Conservation (phyloP, 2,797 vertebrate genomes). For the Philypnodon macrostomus region DNA sequence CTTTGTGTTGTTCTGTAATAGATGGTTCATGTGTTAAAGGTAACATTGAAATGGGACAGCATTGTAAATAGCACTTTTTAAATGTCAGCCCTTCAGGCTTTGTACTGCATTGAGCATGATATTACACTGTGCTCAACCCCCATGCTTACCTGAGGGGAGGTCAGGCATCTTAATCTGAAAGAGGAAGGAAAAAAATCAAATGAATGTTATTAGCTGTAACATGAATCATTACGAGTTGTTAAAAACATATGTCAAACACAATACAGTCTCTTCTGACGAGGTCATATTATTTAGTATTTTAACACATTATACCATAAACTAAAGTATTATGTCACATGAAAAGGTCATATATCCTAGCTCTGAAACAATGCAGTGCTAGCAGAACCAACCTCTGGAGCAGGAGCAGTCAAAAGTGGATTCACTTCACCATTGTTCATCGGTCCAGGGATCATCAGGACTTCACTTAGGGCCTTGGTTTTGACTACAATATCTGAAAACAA, state of each 20-base stretch:
- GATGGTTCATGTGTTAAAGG: slow-evolving; percentile 18
- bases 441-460: slow-evolving; percentile 76
- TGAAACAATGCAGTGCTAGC: slow-evolving; percentile 1
- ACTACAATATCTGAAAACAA: slow-evolving; percentile 73
- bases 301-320: slow-evolving; percentile 6
- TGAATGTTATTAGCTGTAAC: slow-evolving; percentile 18
- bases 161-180: slow-evolving; percentile 46
- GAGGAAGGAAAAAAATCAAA: slow-evolving; percentile 21
- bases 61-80: slow-evolving; percentile 45
- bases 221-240: slow-evolving; percentile 25
- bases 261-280: not conserved
- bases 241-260: slow-evolving; percentile 11
- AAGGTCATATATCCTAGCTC: not conserved
- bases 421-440: slow-evolving; percentile 9
- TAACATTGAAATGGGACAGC: slow-evolving; percentile 28
- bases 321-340: not conserved
- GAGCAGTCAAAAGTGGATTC: slow-evolving; percentile 25
- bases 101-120: slow-evolving; percentile 19
- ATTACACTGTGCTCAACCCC: slow-evolving; percentile 12
- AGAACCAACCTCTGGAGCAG: slow-evolving; percentile 36
- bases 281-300: not conserved
- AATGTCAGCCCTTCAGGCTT: slow-evolving; percentile 49
- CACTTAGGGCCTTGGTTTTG: slow-evolving; percentile 80
- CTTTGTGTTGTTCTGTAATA: slow-evolving; percentile 10
- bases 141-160: slow-evolving; percentile 57